These are phyloP conservation scores for Ostrea denselamellosa DNA, from an alignment of 1,140 invertebrate species.

Conservation along the genomic window DNA sequence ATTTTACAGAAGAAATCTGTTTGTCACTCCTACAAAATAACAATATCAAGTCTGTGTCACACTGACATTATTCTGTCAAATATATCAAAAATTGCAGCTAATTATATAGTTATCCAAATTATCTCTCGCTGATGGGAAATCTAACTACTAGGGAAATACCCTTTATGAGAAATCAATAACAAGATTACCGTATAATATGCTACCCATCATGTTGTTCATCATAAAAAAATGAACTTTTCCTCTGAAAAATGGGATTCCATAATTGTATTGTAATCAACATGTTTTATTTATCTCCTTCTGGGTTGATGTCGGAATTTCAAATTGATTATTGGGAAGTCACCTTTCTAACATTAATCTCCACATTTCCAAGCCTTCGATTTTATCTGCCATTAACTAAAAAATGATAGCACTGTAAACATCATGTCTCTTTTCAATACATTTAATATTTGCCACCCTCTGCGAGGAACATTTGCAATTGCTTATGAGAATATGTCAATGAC, in stretches of 20 bases:
- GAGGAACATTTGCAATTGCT: not conserved
- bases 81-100: not conserved
- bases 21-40: constrained; percentile 6
- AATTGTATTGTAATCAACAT: not conserved
- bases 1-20: not conserved
- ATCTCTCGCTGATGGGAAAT: not conserved
- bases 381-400: constrained; percentile 28
- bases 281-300: not conserved
- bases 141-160: constrained; percentile 13
- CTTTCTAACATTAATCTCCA: not conserved
- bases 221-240: not conserved
- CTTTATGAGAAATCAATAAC: not conserved
- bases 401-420: not conserved
- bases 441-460: not conserved
- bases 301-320: constrained; percentile 27
- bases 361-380: constrained; percentile 4
- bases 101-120: constrained; percentile 29
- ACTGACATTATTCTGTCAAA: not conserved
- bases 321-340: constrained; percentile 37
- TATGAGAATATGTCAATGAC: not conserved
- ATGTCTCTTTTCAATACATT: not conserved
- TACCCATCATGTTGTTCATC: not conserved
- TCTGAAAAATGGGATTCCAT: not conserved
- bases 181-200: not conserved
- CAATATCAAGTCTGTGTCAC: constrained; percentile 5